These are phyloP conservation scores for Rhimphoctona megacephalus DNA, from an alignment of 2,888 invertebrate genomes.

Conservation along the genomic window DNA sequence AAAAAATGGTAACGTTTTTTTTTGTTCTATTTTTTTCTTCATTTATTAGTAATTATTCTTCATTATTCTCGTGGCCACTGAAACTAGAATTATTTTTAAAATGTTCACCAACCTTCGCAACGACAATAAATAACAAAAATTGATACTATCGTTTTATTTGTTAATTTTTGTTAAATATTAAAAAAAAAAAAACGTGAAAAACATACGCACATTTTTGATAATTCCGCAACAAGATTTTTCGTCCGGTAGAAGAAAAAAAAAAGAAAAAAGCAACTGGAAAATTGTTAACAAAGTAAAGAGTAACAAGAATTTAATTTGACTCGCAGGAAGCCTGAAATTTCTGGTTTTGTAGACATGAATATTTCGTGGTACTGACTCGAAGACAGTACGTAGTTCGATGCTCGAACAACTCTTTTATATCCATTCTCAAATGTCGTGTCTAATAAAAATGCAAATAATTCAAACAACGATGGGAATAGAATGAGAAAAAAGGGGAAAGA, in stretches of 20 bases:
- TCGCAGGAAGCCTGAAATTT: conserved; percentile 45
- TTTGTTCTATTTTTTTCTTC: too few species aligned
- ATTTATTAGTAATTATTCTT: too few species aligned
- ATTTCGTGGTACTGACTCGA: conserved; percentile 67
- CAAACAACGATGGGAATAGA: conserved; percentile 42
- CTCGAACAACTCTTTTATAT: conserved; percentile 70
- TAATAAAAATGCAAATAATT: conserved; percentile 71
- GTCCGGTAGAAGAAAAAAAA: not conserved
- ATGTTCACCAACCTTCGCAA: too few species aligned
- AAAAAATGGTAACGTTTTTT: too few species aligned
- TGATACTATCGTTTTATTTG: too few species aligned
- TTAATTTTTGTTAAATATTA: too few species aligned
- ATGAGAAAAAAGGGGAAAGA: not conserved
- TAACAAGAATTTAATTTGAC: not conserved
- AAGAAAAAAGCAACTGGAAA: not conserved
- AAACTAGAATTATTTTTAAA: too few species aligned
- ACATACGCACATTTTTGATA: not conserved
- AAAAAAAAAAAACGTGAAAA: too few species aligned
- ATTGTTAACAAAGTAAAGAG: not conserved
- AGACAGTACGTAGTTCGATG: conserved; percentile 59
- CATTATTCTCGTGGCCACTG: too few species aligned
- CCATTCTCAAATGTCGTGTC: conserved; percentile 52
- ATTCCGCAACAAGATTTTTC: not conserved
- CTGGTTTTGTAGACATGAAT: conserved; percentile 65
- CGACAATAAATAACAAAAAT: too few species aligned